These are phyloP conservation scores for Xestia sexstrigata DNA, from an alignment of 2,888 invertebrate genomes.

Conservation along the genomic window DNA sequence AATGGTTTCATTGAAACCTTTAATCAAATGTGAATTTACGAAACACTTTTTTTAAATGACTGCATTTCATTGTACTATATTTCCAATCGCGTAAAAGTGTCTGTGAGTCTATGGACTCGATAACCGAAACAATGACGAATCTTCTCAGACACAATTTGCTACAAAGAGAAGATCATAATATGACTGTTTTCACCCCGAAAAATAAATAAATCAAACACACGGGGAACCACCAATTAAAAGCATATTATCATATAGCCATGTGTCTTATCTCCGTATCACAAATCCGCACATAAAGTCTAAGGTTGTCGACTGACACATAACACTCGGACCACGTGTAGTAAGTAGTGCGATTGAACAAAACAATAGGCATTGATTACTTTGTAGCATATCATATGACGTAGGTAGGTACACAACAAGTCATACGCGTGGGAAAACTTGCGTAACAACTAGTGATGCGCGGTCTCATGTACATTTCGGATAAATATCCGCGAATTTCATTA, in stretches of 20 bases:
- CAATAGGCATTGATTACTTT: conserved; percentile 53
- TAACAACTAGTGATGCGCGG: conserved; percentile 40
- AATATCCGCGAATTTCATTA: conserved; percentile 27
- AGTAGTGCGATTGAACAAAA: conserved; percentile 1
- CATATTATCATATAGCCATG: not conserved
- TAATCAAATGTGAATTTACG: too few relatives aligned
- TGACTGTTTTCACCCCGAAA: not conserved
- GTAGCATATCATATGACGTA: conserved; percentile 54
- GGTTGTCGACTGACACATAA: conserved; percentile 43
- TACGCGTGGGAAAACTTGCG: conserved; percentile 56
- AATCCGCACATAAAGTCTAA: conserved; percentile 11
- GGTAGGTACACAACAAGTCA: conserved; percentile 18
- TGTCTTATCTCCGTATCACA: not conserved
- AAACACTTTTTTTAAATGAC: too few relatives aligned
- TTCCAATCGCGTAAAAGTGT: not conserved
- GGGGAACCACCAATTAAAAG: not conserved
- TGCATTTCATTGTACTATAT: not conserved
- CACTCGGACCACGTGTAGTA: conserved; percentile 46
- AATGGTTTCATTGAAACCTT: not conserved
- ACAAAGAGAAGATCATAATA: not conserved
- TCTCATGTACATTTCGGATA: conserved; percentile 15
- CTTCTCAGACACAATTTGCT: not conserved
- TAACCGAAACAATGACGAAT: not conserved
- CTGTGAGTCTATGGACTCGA: not conserved
- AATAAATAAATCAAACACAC: not conserved